Base-by-base conservation (phyloP, 1,140 invertebrate genomes). In the Drosophila asahinai region DNA sequence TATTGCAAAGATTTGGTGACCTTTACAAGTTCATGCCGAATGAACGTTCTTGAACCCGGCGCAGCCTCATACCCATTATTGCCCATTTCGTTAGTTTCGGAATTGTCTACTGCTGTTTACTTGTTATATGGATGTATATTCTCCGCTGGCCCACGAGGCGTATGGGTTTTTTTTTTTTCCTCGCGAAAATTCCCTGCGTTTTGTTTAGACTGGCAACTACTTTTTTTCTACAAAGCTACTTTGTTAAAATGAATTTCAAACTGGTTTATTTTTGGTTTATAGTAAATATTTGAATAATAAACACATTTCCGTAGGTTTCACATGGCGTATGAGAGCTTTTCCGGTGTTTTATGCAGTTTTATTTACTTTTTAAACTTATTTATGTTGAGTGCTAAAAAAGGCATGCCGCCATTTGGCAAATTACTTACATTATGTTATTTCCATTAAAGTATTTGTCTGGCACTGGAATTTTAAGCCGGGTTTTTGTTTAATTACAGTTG, bases 21-120 rank as follows among this genome's bases (percentile, higher is more conserved):
- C 83, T 87, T 83, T 81, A 52, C 83, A 87, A 87, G 83, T 87
- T 87, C 83, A 89, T 57, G 77, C 47, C 73, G 49, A 80, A 83
- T 57, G 84, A 84, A 87, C 83, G 83, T 87, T 72, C 83, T 87
- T 89, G 84, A 87, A 87, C 83, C 55, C 55, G 1, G 33, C 38
- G 0, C 51, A 30, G 66, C 48, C 45, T 43, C n/a, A 48, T 57
- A 25, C 19, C 19, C 19, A 66, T 45, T 36, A 33, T 40, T 51
- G 15, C 45, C 51, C 42, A 51, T 58, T 72, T 58, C 22, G 38
- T 61, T 58, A 70, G 64, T 68, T 70, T 67, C 62, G 17, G 40
- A 47, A 60, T 60, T 27, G 54, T 57, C 40, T 57, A 57, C 36
- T 11, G 54, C 43, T 61, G n/a, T 54, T 71, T 19, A 30, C 51